These are phyloP conservation scores for Luehdorfia chinensis DNA, from an alignment of 1,140 invertebrate species.

Conservation along the genomic window DNA sequence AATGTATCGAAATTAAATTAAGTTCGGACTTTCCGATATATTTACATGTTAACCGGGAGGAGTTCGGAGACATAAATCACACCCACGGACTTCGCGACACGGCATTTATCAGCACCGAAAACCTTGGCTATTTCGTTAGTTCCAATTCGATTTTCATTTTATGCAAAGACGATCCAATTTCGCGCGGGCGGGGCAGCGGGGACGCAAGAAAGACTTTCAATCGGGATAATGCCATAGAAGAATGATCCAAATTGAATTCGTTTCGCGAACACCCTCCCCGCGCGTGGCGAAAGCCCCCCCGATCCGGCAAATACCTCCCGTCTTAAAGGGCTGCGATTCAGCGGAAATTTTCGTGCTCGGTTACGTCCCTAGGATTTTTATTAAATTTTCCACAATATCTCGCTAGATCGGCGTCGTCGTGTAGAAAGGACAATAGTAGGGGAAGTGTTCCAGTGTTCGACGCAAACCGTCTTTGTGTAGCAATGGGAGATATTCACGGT, in stretches of 20 bases:
- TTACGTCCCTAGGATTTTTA: conserved; percentile 52
- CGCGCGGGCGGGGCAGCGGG: conserved; percentile 30
- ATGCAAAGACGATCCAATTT: conserved; percentile 73
- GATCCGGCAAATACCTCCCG: conserved; percentile 40
- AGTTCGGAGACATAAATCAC: no score
- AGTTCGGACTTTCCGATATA: no score
- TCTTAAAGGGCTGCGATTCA: conserved; percentile 53
- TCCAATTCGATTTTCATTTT: conserved; percentile 69
- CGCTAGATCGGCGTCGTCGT: conserved; percentile 12
- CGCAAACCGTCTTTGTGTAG: conserved; percentile 6
- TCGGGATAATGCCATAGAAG: conserved; percentile 69
- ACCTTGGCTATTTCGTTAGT: conserved; percentile 64
- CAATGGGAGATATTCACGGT: conserved; percentile 2
- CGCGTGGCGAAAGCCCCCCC: conserved; percentile 30
- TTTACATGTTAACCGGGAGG: no score
- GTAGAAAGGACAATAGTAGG: conserved; percentile 15
- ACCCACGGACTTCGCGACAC: no score
- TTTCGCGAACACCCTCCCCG: conserved; percentile 38
- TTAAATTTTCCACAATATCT: conserved; percentile 53
- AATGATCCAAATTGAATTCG: conserved; percentile 71
- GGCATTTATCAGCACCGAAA: conserved; percentile 32
- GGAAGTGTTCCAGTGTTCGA: not conserved
- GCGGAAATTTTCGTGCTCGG: conserved; percentile 55
- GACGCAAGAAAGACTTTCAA: conserved; percentile 42
- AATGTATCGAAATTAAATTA: no score